Percentiles rank a stretch among this genome's conserved stretches.
phyloP scores from a whole-genome alignment of 1,140 invertebrate genomes.

The Trichogramma pretiosum region DNA sequence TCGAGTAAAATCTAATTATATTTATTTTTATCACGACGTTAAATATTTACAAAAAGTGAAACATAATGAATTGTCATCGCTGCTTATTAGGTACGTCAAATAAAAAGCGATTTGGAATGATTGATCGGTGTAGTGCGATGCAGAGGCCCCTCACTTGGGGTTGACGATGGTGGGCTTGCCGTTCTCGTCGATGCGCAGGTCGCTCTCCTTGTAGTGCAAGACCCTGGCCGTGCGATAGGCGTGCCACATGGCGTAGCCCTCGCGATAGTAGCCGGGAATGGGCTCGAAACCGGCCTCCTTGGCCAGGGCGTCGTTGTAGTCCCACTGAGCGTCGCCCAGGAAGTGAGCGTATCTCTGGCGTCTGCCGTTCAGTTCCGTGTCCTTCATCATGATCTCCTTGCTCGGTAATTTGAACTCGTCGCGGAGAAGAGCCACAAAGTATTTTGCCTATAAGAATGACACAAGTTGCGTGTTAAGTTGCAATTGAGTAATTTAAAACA shows the following conservation, averaged over 20 bases:
- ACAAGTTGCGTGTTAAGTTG: not conserved
- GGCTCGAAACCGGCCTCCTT: slow-evolving; percentile 24
- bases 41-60: too few relatives aligned
- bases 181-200: not conserved
- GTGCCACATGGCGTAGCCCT: slow-evolving; percentile 24
- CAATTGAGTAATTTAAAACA: not conserved
- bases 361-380: not conserved
- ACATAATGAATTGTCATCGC: too few relatives aligned
- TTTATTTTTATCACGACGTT: too few relatives aligned
- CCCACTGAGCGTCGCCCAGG: slow-evolving; percentile 28
- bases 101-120: too few relatives aligned
- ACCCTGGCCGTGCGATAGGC: not conserved
- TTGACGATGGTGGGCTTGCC: not conserved
- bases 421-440: slow-evolving; percentile 48
- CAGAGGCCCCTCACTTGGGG: too few relatives aligned
- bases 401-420: slow-evolving; percentile 45
- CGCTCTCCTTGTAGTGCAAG: not conserved
- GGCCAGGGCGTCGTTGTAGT: slow-evolving; percentile 32
- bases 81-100: too few relatives aligned
- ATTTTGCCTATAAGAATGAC: slow-evolving; percentile 40
- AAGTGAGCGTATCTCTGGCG: slow-evolving; percentile 30
- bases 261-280: slow-evolving; percentile 29
- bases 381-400: slow-evolving; percentile 3
- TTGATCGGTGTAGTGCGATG: too few relatives aligned
- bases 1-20: too few relatives aligned